Base-by-base conservation (phyloP, 2,888 invertebrate species). In the Pandemis cinnamomeana region DNA sequence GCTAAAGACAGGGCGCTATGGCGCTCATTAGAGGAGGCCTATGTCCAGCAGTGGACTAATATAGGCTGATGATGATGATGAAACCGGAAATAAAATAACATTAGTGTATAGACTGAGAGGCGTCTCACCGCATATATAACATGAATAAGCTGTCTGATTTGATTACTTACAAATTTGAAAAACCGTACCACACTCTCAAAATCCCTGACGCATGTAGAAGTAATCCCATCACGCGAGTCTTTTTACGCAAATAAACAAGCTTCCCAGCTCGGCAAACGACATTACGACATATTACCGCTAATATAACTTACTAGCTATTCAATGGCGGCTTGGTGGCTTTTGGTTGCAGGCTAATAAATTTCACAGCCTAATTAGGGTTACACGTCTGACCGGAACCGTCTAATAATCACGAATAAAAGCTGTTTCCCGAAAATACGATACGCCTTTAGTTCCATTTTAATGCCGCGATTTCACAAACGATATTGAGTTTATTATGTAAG, bases 171-270 rank as follows among this genome's bases (percentile, higher is more conserved):
- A 68, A 46, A 60, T 69, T 60, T 60, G 36, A 27, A 69, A 46
- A 58, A 36, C 0, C 55, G n/a, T 42, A 27, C 67, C 20, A 53
- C 20, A 58, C 63, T 63, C 53, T 44, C 53, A 62, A 72, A 72
- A 72, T 69, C 73, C 63, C 48, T 42, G 62, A 66, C 73, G 69
- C 69, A 68, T 66, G 69, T 64, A 60, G 27, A 67, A 55, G 67
- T 71, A 71, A 71, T 67, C 75, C 67, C 44, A 71, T 75, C 63
- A 15, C 71, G 71, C 53, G 42, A 63, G 63, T 71, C 71, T 72
- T 73, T 71, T 77, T 77, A 71, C 72, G 77, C 77, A 75, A 75
- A 79, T 77, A 77, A 77, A 77, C 77, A 75, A 75, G 77, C 75
- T 79, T 77, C 55, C 68, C 67, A 53, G 53, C 62, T 60, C 61